Evolutionary conservation across 2,797 vertebrate genomes (phyloP).

Genomic region (Pangasius mekongensis): DNA sequence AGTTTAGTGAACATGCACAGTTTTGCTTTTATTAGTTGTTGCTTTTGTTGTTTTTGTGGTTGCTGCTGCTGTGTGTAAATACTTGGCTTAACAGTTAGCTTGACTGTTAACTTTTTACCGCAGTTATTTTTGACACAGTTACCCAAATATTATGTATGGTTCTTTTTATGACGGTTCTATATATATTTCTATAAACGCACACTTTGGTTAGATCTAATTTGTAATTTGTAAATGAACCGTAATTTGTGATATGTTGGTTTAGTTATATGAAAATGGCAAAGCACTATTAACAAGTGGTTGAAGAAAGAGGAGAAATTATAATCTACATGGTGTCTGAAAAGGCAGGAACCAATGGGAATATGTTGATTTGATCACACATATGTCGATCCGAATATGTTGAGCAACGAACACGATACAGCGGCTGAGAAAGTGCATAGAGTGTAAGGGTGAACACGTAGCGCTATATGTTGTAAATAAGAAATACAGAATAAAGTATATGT

Average conservation of each 20-base stretch:
- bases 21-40: neutral
- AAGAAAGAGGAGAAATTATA: neutral
- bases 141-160: neutral
- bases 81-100: neutral
- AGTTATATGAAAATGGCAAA: neutral
- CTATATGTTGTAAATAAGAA: neutral
- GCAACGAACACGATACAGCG: neutral
- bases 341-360: neutral
- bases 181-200: neutral
- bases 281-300: neutral
- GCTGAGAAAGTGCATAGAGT: neutral
- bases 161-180: neutral
- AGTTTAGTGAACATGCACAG: neutral
- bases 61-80: neutral
- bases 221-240: neutral
- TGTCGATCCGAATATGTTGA: neutral
- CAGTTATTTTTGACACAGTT: neutral
- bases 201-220: neutral
- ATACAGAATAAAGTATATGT: neutral
- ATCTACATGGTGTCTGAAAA: neutral
- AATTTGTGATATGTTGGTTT: neutral
- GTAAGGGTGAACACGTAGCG: too few species aligned
- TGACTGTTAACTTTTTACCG: neutral
- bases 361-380: neutral
- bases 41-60: too few species aligned